Percentiles rank a stretch among this genome's conserved stretches.
Evolutionary conservation across 2,888 invertebrate genomes (phyloP).

Genomic region (Cylindroiulus punctatus): DNA sequence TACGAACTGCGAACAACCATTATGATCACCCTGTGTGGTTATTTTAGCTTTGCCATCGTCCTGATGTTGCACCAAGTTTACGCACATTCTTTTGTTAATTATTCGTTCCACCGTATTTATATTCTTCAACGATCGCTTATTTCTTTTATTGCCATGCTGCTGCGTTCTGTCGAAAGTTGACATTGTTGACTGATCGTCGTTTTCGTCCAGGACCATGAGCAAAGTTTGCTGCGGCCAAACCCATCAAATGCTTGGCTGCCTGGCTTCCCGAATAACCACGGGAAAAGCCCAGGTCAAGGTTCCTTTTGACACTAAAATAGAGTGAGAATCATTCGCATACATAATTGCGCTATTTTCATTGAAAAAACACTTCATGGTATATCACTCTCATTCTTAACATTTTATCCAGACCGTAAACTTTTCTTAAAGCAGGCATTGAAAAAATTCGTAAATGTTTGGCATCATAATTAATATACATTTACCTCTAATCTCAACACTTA

Average conservation of each 20-base stretch:
- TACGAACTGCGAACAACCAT: no score
- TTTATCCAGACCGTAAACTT: no score
- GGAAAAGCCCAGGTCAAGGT: conserved; percentile 85
- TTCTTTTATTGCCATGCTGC: conserved; percentile 50
- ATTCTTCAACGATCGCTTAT: background rate
- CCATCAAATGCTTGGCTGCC: conserved; percentile 91
- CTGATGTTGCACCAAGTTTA: background rate
- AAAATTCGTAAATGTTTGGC: no score
- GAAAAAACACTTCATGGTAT: no score
- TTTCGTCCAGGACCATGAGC: conserved; percentile 89
- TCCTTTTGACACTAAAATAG: conserved; percentile 79
- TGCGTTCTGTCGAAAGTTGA: background rate
- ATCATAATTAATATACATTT: no score
- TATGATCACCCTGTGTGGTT: no score
- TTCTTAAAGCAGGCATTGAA: no score
- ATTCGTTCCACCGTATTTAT: background rate
- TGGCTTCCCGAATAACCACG: conserved; percentile 90
- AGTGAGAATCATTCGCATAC: background rate
- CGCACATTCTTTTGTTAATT: conserved; percentile 30
- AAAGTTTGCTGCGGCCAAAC: conserved; percentile 83
- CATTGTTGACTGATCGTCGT: conserved; percentile 71
- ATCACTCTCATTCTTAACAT: no score
- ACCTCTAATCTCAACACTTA: background rate
- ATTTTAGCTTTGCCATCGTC: background rate
- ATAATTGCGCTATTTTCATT: background rate